Evolutionary conservation across 2,113 vertebrate species (phyloP).

Genomic region (Coptodon bakossiorum): DNA sequence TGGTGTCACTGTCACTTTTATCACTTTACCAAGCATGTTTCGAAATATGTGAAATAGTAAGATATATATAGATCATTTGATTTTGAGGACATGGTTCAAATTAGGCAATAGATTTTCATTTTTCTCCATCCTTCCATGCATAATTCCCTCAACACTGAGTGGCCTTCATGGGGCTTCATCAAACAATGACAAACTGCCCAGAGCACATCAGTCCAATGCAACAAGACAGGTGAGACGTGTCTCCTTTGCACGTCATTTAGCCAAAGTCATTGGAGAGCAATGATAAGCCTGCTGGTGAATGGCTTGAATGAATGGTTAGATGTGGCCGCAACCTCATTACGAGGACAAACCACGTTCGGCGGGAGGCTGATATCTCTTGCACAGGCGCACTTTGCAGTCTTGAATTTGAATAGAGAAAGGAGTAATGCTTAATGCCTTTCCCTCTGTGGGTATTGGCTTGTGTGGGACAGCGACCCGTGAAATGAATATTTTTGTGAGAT

Average conservation of each 20-base stretch:
- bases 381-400: constrained; percentile 34
- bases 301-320: constrained; percentile 51
- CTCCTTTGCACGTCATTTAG: constrained; percentile 32
- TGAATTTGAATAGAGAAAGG: constrained; percentile 53
- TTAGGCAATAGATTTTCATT: not conserved
- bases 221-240: constrained; percentile 24
- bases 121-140: not conserved
- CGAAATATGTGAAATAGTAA: fast-evolving
- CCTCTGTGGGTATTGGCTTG: constrained; percentile 45
- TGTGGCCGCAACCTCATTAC: constrained; percentile 47
- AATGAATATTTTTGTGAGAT: constrained; percentile 67
- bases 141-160: not conserved
- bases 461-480: constrained; percentile 58
- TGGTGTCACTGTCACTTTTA: not conserved
- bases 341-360: constrained; percentile 48
- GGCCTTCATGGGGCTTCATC: not conserved
- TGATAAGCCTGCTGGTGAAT: constrained; percentile 38
- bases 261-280: constrained; percentile 39
- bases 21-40: not conserved
- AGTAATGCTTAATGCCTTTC: constrained; percentile 54
- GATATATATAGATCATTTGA: not conserved
- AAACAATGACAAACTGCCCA: not conserved
- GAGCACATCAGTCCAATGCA: constrained; percentile 12
- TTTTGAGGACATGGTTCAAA: not conserved
- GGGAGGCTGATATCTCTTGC: constrained; percentile 49